These are phyloP conservation scores for Eupeodes latifasciatus DNA, from an alignment of 2,888 invertebrate species.

Conservation along the genomic window DNA sequence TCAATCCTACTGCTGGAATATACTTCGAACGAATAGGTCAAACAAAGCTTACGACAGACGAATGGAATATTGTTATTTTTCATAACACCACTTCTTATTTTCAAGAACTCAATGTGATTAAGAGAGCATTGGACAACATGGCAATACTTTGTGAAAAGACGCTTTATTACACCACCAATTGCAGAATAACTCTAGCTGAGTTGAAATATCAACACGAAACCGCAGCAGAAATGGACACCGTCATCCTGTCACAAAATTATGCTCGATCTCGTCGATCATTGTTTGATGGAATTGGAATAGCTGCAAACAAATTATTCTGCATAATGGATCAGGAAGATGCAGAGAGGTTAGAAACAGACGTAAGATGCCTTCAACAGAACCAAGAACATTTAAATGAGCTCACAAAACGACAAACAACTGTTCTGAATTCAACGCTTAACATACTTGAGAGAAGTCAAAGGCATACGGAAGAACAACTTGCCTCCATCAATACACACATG, in stretches of 20 bases:
- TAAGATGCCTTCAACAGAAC: not conserved
- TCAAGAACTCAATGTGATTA: too few species aligned
- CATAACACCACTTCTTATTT: not conserved
- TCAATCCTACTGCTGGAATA: not conserved
- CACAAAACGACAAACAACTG: too few species aligned
- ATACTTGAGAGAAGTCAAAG: too few species aligned
- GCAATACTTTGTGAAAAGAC: not conserved
- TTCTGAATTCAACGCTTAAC: too few species aligned
- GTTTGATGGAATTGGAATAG: not conserved
- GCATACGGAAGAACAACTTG: too few species aligned
- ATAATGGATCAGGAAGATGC: not conserved
- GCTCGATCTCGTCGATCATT: not conserved
- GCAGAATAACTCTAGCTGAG: slow-evolving; percentile 3
- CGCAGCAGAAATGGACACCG: not conserved
- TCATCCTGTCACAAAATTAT: not conserved
- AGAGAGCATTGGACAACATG: not conserved
- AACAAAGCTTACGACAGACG: not conserved
- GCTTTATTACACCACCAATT: not conserved
- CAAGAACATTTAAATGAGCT: too few species aligned
- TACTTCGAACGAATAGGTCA: slow-evolving; percentile 5
- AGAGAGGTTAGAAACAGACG: not conserved
- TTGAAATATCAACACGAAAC: too few species aligned
- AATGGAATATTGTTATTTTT: slow-evolving; percentile 3
- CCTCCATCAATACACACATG: too few species aligned
- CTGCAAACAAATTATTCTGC: not conserved